phyloP scores from a whole-genome alignment of 2,797 vertebrate genomes.

The Alauda arvensis region DNA sequence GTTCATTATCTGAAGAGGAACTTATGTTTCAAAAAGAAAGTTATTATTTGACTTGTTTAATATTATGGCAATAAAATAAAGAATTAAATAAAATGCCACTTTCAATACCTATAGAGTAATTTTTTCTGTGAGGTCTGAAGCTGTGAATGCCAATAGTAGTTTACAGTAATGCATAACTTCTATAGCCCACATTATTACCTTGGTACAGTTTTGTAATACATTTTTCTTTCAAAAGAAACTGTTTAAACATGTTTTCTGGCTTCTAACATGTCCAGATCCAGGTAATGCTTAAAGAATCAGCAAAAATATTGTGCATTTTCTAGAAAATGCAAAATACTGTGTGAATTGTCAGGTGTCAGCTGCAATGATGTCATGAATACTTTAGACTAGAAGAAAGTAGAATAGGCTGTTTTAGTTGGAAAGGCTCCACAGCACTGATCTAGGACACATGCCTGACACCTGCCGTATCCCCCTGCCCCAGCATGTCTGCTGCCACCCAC shows the following conservation, averaged over 20 bases:
- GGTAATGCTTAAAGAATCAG: neutral
- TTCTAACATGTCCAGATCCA: neutral
- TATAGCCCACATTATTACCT: neutral
- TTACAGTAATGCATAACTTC: neutral
- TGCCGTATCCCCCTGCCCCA: fast-evolving
- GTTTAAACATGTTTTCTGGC: neutral
- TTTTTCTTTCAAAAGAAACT: neutral
- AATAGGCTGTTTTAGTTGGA: neutral
- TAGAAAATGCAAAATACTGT: neutral
- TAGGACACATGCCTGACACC: neutral
- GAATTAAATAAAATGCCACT: neutral
- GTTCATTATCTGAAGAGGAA: neutral
- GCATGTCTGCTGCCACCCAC: neutral
- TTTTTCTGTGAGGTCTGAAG: neutral
- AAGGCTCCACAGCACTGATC: neutral
- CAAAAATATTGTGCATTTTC: neutral
- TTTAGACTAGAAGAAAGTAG: neutral
- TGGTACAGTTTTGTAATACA: neutral
- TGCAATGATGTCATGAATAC: neutral
- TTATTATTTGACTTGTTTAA: neutral
- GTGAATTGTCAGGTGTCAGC: neutral
- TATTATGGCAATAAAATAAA: neutral
- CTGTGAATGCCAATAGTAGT: neutral
- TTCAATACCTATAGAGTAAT: neutral
- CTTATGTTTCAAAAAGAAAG: neutral